A percentile compares a stretch with the other conserved stretches of the same genome.
These are phyloP conservation scores for Tarsius wallacei DNA, from an alignment of 2,797 vertebrate species.

Conservation along the genomic window DNA sequence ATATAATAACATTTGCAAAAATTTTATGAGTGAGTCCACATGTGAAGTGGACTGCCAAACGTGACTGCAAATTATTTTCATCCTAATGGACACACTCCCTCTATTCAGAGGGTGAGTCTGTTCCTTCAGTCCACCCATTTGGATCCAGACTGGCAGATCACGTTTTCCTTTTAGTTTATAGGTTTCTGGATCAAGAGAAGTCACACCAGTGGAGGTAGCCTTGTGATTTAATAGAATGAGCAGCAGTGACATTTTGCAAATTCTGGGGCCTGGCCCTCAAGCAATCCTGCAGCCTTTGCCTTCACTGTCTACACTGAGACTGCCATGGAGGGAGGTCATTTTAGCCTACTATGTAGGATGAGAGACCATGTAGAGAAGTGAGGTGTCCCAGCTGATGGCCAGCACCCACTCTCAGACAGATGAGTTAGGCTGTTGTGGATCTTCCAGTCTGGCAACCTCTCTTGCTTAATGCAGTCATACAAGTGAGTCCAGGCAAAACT, in stretches of 20 bases:
- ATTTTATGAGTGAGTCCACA: not conserved
- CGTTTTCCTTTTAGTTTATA: conserved; percentile 9
- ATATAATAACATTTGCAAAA: not conserved
- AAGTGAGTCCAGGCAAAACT: not conserved
- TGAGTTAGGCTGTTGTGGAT: too few species aligned
- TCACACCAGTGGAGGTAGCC: not conserved
- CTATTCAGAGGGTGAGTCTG: not conserved
- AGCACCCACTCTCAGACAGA: not conserved
- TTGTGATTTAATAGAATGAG: not conserved
- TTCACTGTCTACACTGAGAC: not conserved
- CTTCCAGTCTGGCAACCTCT: not conserved
- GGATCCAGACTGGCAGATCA: not conserved
- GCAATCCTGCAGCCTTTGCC: not conserved
- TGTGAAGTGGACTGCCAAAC: not conserved
- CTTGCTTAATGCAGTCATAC: not conserved
- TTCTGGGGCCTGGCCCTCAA: not conserved
- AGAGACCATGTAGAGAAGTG: not conserved
- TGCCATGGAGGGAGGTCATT: not conserved
- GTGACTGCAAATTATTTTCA: not conserved
- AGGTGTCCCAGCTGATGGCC: not conserved
- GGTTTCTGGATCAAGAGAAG: not conserved
- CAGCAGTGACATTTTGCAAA: not conserved
- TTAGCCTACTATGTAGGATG: not conserved
- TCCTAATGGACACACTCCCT: not conserved
- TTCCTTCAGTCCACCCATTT: not conserved